A percentile compares a stretch with the other conserved stretches of the same genome.
These are phyloP conservation scores for Pinna nobilis DNA, from an alignment of 1,140 invertebrate genomes.

Conservation along the genomic window DNA sequence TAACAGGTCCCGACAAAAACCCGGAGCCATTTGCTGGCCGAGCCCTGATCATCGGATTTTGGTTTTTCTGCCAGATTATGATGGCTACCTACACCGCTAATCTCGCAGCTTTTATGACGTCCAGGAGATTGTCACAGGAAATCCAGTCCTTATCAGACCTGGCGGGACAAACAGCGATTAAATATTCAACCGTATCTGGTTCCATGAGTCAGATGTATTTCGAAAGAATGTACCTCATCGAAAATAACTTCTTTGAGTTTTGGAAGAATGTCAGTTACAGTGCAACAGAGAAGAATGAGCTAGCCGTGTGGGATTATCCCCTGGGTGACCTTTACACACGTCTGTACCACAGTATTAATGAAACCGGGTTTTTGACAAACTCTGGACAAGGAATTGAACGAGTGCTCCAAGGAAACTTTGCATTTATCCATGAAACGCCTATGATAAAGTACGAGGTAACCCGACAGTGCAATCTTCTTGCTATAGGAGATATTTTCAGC, in stretches of 20 bases:
- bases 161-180: constrained; percentile 88
- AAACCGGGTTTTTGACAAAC: constrained; percentile 45
- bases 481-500: constrained; percentile 58
- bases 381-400: constrained; percentile 48
- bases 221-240: constrained; percentile 47
- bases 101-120: constrained; percentile 60
- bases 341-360: constrained; percentile 21
- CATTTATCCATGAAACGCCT: constrained; percentile 61
- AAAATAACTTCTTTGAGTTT: constrained; percentile 48
- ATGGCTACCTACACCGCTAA: constrained; percentile 80
- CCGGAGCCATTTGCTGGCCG: constrained; percentile 83
- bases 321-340: constrained; percentile 90
- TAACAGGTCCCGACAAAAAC: constrained; percentile 7
- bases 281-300: constrained; percentile 14
- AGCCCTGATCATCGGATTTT: constrained; percentile 91
- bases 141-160: constrained; percentile 88
- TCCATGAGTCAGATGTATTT: constrained; percentile 48
- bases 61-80: constrained; percentile 95
- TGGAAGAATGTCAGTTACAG: constrained; percentile 52
- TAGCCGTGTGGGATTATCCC: constrained; percentile 91
- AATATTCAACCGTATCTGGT: constrained; percentile 46
- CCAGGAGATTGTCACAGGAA: constrained; percentile 74
- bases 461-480: constrained; percentile 55
- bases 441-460: constrained; percentile 60
- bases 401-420: constrained; percentile 59